phyloP scores from a whole-genome alignment of 1,140 invertebrate species.

The Lethrus apterus region DNA sequence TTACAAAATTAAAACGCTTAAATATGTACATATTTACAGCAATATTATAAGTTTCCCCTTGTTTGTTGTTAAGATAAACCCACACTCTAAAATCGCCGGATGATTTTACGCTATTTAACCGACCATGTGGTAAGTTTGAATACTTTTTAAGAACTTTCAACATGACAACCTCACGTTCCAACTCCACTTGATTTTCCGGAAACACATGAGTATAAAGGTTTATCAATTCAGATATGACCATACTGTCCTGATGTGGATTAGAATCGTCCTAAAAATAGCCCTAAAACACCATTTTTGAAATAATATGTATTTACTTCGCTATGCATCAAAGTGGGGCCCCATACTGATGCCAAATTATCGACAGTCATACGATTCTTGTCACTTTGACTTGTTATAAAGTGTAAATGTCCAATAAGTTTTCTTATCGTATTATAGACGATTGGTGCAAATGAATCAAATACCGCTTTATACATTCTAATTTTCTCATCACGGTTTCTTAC shows the following conservation, averaged over 20 bases:
- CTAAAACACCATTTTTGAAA: neutral
- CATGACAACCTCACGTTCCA: constrained; percentile 63
- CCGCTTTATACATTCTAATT: constrained; percentile 51
- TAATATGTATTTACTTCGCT: constrained; percentile 43
- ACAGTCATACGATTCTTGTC: constrained; percentile 71
- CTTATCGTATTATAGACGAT: constrained; percentile 67
- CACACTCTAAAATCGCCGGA: constrained; percentile 76
- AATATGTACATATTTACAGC: constrained; percentile 45
- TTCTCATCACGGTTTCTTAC: constrained; percentile 46
- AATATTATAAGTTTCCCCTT: constrained; percentile 54
- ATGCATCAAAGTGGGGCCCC: constrained; percentile 76
- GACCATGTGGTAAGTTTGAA: constrained; percentile 33
- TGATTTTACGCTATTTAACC: constrained; percentile 50
- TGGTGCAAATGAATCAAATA: constrained; percentile 56
- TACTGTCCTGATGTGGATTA: constrained; percentile 23
- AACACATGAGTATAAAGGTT: constrained; percentile 52
- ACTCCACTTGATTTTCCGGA: constrained; percentile 49
- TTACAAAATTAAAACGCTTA: neutral
- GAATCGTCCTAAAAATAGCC: constrained; percentile 3
- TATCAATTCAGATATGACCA: constrained; percentile 32
- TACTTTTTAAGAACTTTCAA: constrained; percentile 61
- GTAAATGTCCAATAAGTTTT: constrained; percentile 69
- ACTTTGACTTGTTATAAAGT: constrained; percentile 67
- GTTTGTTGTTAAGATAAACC: constrained; percentile 56
- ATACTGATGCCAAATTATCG: constrained; percentile 74